Evolutionary conservation across 2,888 invertebrate genomes (phyloP), one percentile per base, ranked within the genome.

Genomic region (Hipparchia semele): DNA sequence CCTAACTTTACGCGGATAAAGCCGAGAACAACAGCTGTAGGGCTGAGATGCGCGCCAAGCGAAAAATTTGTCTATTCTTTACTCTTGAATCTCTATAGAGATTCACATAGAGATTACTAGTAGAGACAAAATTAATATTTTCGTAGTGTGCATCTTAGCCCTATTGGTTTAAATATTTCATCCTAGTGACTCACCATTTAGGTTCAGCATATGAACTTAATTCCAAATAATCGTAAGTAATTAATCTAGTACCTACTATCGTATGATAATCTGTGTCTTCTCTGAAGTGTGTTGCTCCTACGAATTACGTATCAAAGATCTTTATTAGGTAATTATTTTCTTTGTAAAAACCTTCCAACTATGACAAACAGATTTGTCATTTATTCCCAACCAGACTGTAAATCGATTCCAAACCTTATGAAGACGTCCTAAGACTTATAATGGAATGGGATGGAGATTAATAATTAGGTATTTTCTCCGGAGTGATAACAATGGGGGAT

Each of bases 291-390:
- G 53, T 33, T 3, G 33, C 79, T 74, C 80, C 80, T 81, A 80
- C 75, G 70, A 64, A 80, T 81, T 79, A 78, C 81, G 79, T 83
- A 83, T 83, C 83, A 79, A 76, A 80, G 78, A 84, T 84, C 81
- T 83, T 82, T 84, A 83, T 82, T 80, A 76, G 79, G 80, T 82
- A 83, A 84, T 84, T 82, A 83, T 83, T 82, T 81, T 39, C 80
- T 80, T 76, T 80, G 80, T 78, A 80, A 80, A 80, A 79, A 80
- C 76, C 78, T 74, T 66, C 77, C 75, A 77, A 79, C 80, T 83
- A 83, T 82, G 83, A 84, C 84, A 83, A 83, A 83, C 82, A 82
- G 83, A 81, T 83, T 84, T 84, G 81, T 83, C 79, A 82, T 79
- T 71, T 65, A 58, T 73, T 70, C 53, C 10, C 9, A 39, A 60